These are phyloP conservation scores for Hiodon tergisus DNA, from an alignment of 2,113 vertebrate genomes.

Conservation along the genomic window DNA sequence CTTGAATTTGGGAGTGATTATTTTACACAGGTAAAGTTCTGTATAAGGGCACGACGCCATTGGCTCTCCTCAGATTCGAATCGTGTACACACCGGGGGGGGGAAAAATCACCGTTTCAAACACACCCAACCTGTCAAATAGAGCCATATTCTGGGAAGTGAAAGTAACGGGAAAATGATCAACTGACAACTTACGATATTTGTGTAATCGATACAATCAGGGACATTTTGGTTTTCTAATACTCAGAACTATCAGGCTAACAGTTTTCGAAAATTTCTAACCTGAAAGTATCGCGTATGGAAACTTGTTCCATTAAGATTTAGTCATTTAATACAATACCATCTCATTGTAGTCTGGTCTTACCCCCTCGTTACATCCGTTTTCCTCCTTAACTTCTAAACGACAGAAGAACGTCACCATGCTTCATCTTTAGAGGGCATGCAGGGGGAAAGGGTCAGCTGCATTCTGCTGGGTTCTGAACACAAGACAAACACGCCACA, in stretches of 20 bases:
- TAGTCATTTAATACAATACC: background rate
- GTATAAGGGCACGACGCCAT: too few species aligned
- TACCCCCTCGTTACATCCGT: slow-evolving; percentile 5
- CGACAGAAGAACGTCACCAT: slow-evolving; percentile 16
- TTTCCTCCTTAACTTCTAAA: slow-evolving; percentile 5
- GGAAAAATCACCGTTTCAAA: background rate
- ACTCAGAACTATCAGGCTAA: background rate
- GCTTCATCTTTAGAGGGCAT: slow-evolving; percentile 32
- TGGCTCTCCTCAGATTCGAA: background rate
- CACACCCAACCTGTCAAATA: background rate
- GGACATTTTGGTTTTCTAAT: too few species aligned
- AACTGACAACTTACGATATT: background rate
- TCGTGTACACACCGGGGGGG: too few species aligned
- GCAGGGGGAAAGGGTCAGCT: slow-evolving; percentile 35
- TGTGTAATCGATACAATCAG: too few species aligned
- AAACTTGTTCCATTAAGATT: background rate
- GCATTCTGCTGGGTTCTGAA: slow-evolving; percentile 13
- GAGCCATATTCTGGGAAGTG: background rate
- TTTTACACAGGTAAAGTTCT: too few species aligned
- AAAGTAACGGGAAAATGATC: too few species aligned
- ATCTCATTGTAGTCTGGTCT: slow-evolving; percentile 17
- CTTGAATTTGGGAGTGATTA: too few species aligned
- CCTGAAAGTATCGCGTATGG: background rate
- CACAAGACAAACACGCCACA: slow-evolving; percentile 11
- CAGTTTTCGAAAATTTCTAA: background rate